These are phyloP conservation scores for Ips nitidus DNA, from an alignment of 1,140 invertebrate species.

Conservation along the genomic window DNA sequence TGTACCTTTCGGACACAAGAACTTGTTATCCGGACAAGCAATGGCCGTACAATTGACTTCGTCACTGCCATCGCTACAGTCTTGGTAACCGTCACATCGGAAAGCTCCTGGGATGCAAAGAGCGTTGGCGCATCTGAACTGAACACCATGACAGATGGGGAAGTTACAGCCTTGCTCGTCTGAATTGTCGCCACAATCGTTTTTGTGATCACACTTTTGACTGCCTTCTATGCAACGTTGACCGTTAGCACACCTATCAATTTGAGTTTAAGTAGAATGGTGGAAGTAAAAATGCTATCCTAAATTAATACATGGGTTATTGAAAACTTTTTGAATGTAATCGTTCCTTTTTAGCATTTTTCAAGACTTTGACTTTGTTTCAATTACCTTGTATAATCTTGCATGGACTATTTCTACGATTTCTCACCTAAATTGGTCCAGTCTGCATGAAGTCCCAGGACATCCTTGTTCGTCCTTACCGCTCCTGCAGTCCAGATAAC, in stretches of 20 bases:
- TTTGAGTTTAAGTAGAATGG: no score
- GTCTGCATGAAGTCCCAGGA: slow-evolving; percentile 68
- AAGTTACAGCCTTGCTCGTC: slow-evolving; percentile 88
- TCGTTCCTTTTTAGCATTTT: no score
- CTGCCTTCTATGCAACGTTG: slow-evolving; percentile 75
- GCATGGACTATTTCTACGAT: no score
- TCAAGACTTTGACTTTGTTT: no score
- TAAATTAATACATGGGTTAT: no score
- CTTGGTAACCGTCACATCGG: slow-evolving; percentile 80
- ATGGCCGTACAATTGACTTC: slow-evolving; percentile 88
- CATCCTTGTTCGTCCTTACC: slow-evolving; percentile 84
- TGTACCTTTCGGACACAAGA: slow-evolving; percentile 78
- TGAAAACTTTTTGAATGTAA: no score
- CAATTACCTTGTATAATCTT: no score
- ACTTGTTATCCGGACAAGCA: slow-evolving; percentile 89
- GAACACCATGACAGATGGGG: slow-evolving; percentile 83
- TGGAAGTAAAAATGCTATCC: no score
- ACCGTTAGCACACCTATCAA: slow-evolving; percentile 67
- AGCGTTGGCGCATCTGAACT: slow-evolving; percentile 92
- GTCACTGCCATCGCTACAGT: slow-evolving; percentile 85
- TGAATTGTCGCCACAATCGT: slow-evolving; percentile 87
- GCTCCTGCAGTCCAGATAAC: slow-evolving; percentile 85
- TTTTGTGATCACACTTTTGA: slow-evolving; percentile 84
- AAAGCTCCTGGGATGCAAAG: slow-evolving; percentile 86
- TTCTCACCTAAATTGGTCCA: slow-evolving; percentile 78